Evolutionary conservation across 2,888 invertebrate genomes (phyloP), one percentile per base, ranked within the genome.

Genomic region (Apodemia mormo): DNA sequence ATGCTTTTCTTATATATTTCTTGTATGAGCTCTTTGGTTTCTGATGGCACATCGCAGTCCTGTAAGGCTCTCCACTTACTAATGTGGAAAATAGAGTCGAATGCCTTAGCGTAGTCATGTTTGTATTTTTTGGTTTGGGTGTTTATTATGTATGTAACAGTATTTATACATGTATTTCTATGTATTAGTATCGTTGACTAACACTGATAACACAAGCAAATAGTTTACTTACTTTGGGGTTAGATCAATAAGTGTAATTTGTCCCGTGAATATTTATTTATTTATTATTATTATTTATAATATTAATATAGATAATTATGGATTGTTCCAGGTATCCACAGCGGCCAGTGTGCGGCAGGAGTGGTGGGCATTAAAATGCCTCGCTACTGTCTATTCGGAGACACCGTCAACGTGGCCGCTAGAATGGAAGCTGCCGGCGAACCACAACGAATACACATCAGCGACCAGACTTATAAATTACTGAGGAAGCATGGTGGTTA

Each of bases 331-430:
- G 93, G 93, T 49, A 91, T 93, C 67, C 89, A 92, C 80, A 86
- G 89, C 86, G 96, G 96, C 0, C 96, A 96, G 70, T 96, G 96
- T 82, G 96, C 96, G 1, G 97, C 97, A 0, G 97, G 97, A 1
- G 97, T 97, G 7, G 97, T 97, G 0, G 97, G 97, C 0, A 90
- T 96, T 45, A 96, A 96, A 88, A 97, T 97, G 97, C 97, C 97
- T 0, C 92, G 97, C 0, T 97, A 97, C 85, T 97, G 97, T 77
- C 90, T 97, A 0, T 97, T 97, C 81, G 97, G 97, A 0, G 97
- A 97, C 81, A 97, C 97, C 0, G 97, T 97, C 1, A 97, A 97
- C 82, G 96, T 96, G 0, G 97, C 97, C 0, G 96, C 96, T 0
- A 87, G 97, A 52, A 97, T 97, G 96, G 96, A 97, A 83, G 96